Evolutionary conservation across 2,113 vertebrate genomes (phyloP), one percentile per base, ranked within the genome.

Genomic region (Riparia riparia): DNA sequence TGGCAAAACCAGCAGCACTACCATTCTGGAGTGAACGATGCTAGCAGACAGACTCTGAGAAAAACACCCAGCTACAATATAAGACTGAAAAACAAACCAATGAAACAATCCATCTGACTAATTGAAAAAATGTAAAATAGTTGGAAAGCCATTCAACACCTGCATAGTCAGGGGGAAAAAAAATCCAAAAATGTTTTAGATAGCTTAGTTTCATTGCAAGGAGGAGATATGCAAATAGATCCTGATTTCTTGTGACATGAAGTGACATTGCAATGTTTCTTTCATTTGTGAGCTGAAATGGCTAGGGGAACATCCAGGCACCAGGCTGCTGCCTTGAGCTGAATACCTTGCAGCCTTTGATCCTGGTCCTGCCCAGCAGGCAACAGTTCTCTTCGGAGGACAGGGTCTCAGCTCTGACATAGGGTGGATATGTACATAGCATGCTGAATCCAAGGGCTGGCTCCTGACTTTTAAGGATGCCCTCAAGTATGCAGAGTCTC

Each of bases 361-460:
- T 32, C 5, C 16, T 4, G 25, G 3, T 25, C 15, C 53, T 51
- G 37, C 37, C 53, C 26, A 86, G 58, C 37, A 49, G 45, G 37
- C 47, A 63, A 2, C 63, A 41, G 31, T 8, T 65, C 14, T 63
- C 25, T 34, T 12, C 22, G 32, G 42, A 20, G 15, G 63, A 69
- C n/a, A 56, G 14, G 3, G 6, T 45, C 21, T 50, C 54, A 54
- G 5, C 45, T 73, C 37, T 80, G 72, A 49, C 10, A 6, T 0
- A 0, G 14, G 10, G 5, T 31, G 49, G 17, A 15, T 0, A 1
- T 16, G 2, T 18, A 12, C 20, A 16, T 14, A 70, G 39, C 10
- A 6, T n/a, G 21, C 14, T 25, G 22, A 60, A 39, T 28, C 17
- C 39, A 18, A 86, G 56, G 32, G 14, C 5, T 45, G 7, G 4